A percentile compares a stretch with the other conserved stretches of the same genome.
Conservation (phyloP, 1,140 invertebrate genomes). For the Aphidius ervi region DNA sequence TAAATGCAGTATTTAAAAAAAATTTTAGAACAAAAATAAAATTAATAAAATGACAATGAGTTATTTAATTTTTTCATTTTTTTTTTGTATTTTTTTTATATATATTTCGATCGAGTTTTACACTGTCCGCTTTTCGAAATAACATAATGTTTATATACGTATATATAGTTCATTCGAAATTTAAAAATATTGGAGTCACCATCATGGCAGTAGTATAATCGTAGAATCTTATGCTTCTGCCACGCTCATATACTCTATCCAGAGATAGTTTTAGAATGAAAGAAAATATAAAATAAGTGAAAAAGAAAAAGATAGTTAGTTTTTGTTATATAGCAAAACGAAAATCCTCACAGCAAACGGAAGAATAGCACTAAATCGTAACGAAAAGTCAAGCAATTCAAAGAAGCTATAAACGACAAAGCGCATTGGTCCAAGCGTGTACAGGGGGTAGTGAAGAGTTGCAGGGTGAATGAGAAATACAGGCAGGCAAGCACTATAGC, state of each 20-base stretch:
- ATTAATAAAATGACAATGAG: no score
- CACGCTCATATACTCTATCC: background rate
- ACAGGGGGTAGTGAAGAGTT: no score
- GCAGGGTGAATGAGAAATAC: no score
- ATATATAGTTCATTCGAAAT: slow-evolving; percentile 6
- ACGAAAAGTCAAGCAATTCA: slow-evolving; percentile 20
- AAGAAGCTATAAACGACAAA: slow-evolving; percentile 17
- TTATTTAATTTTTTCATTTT: no score
- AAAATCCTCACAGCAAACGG: slow-evolving; percentile 14
- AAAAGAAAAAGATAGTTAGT: background rate
- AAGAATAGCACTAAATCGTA: slow-evolving; percentile 15
- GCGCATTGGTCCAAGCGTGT: slow-evolving; percentile 19
- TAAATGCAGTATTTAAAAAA: no score
- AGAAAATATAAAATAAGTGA: background rate
- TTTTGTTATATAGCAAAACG: background rate
- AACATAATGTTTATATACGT: no score
- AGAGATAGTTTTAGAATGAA: background rate
- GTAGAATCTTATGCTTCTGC: slow-evolving; percentile 18
- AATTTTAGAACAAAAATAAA: no score
- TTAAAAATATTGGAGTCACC: slow-evolving; percentile 10
- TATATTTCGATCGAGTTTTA: no score
- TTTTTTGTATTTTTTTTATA: no score
- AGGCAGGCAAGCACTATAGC: background rate
- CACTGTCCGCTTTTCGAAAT: background rate
- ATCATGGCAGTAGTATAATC: slow-evolving; percentile 16